Percentiles rank a stretch among this genome's conserved stretches.
phyloP scores from a whole-genome alignment of 2,113 vertebrate species.

The Chloebia gouldiae region DNA sequence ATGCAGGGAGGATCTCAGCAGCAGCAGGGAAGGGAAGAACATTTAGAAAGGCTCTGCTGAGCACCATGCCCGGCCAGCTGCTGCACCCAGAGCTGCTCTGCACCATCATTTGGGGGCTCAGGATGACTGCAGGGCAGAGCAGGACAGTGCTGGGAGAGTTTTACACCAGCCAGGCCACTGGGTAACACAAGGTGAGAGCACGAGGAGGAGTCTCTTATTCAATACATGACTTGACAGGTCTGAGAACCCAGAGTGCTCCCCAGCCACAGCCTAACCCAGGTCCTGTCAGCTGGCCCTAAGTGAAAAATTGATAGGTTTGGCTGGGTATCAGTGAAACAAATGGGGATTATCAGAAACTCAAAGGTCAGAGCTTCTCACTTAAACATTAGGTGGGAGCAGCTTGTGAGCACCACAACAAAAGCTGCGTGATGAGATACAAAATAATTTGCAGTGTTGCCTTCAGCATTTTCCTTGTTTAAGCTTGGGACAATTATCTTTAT shows the following conservation, averaged over 20 bases:
- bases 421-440: not conserved
- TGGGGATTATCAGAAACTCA: not conserved
- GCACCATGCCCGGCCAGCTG: not conserved
- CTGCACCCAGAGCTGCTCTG: not conserved
- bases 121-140: not conserved
- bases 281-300: not conserved
- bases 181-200: not conserved
- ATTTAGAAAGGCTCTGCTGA: not conserved
- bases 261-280: not conserved
- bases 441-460: not conserved
- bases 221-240: not conserved
- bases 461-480: not conserved
- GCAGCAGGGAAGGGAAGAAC: not conserved
- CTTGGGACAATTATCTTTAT: not conserved
- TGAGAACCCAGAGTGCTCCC: not conserved
- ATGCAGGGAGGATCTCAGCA: not conserved
- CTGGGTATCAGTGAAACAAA: not conserved
- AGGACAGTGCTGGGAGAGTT: not conserved
- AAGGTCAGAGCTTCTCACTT: not conserved
- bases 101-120: accelerated
- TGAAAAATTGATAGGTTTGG: not conserved
- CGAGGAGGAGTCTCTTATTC: not conserved
- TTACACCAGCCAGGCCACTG: not conserved
- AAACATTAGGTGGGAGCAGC: not conserved
- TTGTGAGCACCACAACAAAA: not conserved